These are phyloP conservation scores for Phaonia tiefii DNA, from an alignment of 2,888 invertebrate genomes.

Conservation along the genomic window DNA sequence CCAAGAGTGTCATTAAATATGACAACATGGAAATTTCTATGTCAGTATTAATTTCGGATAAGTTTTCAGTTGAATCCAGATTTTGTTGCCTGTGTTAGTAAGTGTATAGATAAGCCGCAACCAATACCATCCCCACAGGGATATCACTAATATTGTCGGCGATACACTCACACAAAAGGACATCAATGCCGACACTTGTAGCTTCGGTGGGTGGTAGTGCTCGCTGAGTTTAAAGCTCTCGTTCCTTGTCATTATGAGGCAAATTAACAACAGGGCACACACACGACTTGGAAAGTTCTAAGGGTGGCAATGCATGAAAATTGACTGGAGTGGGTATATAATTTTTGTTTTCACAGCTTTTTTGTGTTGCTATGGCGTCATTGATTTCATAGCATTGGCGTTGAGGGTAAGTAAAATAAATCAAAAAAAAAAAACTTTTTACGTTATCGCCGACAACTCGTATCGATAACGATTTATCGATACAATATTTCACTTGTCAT, in stretches of 20 bases:
- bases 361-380: neutral
- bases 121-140: no score
- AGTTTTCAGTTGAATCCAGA: neutral
- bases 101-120: no score
- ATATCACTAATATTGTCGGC: neutral
- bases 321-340: no score
- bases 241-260: neutral
- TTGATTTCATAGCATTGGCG: neutral
- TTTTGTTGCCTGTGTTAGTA: no score
- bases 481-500: neutral
- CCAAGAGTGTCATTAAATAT: neutral
- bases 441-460: conserved; percentile 12
- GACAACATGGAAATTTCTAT: conserved; percentile 8
- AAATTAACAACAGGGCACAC: neutral
- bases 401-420: no score
- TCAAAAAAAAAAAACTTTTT: no score
- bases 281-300: neutral
- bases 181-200: conserved; percentile 33
- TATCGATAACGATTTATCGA: conserved; percentile 21
- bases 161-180: neutral
- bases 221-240: neutral
- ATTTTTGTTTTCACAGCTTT: no score
- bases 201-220: conserved; percentile 22
- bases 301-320: no score
- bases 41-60: neutral